phyloP scores from a whole-genome alignment of 1,140 invertebrate species.

The Bombus huntii region DNA sequence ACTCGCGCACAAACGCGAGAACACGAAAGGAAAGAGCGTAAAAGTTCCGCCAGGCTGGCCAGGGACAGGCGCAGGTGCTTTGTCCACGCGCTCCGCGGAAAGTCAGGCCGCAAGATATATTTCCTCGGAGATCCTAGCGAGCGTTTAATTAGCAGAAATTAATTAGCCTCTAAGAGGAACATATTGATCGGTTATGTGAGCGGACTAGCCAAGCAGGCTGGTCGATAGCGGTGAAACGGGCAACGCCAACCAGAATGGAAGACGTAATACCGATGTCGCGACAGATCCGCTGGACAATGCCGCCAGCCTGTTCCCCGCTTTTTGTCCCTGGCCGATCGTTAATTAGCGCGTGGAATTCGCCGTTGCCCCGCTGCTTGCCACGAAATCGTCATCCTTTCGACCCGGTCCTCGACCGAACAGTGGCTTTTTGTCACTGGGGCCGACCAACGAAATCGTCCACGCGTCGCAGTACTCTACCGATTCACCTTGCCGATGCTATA shows the following conservation, averaged over 20 bases:
- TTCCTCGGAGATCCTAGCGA: conserved; percentile 42
- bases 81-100: conserved; percentile 34
- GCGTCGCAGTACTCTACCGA: not conserved
- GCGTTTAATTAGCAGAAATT: conserved; percentile 69
- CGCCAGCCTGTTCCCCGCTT: conserved; percentile 51
- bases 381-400: conserved; percentile 62
- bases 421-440: conserved; percentile 39
- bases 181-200: conserved; percentile 71
- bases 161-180: conserved; percentile 68
- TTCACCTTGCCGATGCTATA: not conserved
- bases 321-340: conserved; percentile 66
- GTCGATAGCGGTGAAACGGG: conserved; percentile 29
- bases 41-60: not conserved
- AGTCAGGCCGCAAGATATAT: conserved; percentile 36
- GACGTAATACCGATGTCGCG: conserved; percentile 67
- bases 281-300: conserved; percentile 65
- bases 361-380: conserved; percentile 50
- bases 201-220: conserved; percentile 56
- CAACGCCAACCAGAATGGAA: conserved; percentile 50
- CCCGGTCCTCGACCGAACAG: conserved; percentile 3
- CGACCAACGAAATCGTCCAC: not conserved
- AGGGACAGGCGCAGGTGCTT: conserved; percentile 24
- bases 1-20: not conserved
- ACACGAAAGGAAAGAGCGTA: not conserved
- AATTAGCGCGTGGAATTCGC: conserved; percentile 69